These are phyloP conservation scores for Cremastinae sp. DNA, from an alignment of 2,888 invertebrate genomes.

Conservation along the genomic window DNA sequence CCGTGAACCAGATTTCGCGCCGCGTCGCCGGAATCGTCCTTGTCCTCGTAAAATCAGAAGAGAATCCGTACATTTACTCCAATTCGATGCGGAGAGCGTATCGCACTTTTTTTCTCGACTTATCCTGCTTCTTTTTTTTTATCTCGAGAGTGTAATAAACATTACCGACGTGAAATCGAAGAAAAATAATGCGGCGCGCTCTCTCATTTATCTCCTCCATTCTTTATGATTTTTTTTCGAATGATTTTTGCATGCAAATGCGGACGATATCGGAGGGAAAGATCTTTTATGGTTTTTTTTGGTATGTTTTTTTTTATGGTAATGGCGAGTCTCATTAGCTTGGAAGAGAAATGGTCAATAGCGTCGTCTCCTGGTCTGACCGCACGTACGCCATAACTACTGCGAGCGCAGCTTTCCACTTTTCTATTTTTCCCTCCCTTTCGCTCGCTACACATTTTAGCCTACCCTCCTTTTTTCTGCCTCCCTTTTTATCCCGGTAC, in stretches of 20 bases:
- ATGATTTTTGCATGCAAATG: not conserved
- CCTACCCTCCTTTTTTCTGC: not conserved
- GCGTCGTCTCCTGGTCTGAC: conserved; percentile 58
- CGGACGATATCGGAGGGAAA: not conserved
- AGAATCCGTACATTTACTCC: conserved; percentile 18
- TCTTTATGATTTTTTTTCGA: conserved; percentile 8
- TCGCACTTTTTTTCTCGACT: not conserved
- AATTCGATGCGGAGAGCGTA: conserved; percentile 8
- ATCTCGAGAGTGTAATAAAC: conserved; percentile 24
- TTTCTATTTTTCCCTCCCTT: conserved; percentile 18
- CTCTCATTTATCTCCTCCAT: too few species aligned
- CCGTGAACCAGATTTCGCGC: conserved; percentile 61
- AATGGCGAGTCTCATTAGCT: conserved; percentile 50
- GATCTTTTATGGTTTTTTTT: too few species aligned
- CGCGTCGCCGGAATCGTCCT: conserved; percentile 47
- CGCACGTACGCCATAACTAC: conserved; percentile 57
- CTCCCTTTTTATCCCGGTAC: not conserved
- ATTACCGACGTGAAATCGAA: conserved; percentile 11
- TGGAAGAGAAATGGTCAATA: conserved; percentile 56
- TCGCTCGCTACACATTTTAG: not conserved
- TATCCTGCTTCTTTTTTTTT: conserved; percentile 3
- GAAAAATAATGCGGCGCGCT: not conserved
- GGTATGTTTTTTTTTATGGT: not conserved
- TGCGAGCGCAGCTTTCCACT: conserved; percentile 27
- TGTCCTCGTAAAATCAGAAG: conserved; percentile 24